A percentile compares a stretch with the other conserved stretches of the same genome.
phyloP scores from a whole-genome alignment of 2,797 vertebrate species.

The Oreonectes daqikongensis region DNA sequence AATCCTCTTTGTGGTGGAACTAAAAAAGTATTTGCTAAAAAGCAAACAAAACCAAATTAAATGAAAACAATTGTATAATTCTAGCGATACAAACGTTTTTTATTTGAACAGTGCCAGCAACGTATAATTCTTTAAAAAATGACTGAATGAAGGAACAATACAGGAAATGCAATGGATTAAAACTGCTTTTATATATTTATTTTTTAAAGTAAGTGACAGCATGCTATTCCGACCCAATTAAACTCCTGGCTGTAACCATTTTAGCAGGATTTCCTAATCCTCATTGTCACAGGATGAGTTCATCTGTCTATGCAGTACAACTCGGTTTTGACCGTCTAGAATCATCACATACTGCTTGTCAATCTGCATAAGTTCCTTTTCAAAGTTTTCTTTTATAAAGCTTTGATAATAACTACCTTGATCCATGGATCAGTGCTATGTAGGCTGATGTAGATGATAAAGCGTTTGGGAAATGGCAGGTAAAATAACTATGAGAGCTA shows the following conservation, averaged over 20 bases:
- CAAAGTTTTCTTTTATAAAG: background rate
- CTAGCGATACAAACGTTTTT: too few species aligned
- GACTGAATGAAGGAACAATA: background rate
- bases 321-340: background rate
- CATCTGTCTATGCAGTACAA: background rate
- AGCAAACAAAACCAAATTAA: background rate
- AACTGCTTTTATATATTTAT: background rate
- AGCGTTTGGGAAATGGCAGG: slow-evolving; percentile 1
- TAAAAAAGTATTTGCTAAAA: background rate
- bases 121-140: too few species aligned
- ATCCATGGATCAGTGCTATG: slow-evolving; percentile 1
- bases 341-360: background rate
- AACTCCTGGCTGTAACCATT: background rate
- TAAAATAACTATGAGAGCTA: background rate
- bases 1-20: background rate
- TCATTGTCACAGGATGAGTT: background rate
- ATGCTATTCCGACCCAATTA: background rate
- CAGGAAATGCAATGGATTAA: background rate
- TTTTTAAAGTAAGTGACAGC: background rate
- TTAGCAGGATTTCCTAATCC: background rate
- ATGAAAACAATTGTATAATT: background rate
- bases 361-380: background rate
- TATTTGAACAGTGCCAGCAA: too few species aligned
- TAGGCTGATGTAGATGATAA: background rate
- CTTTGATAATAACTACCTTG: background rate